A percentile compares a stretch with the other conserved stretches of the same genome.
These are phyloP conservation scores for Tympanoctomys barrerae DNA, from an alignment of 2,797 vertebrate genomes.

Conservation along the genomic window DNA sequence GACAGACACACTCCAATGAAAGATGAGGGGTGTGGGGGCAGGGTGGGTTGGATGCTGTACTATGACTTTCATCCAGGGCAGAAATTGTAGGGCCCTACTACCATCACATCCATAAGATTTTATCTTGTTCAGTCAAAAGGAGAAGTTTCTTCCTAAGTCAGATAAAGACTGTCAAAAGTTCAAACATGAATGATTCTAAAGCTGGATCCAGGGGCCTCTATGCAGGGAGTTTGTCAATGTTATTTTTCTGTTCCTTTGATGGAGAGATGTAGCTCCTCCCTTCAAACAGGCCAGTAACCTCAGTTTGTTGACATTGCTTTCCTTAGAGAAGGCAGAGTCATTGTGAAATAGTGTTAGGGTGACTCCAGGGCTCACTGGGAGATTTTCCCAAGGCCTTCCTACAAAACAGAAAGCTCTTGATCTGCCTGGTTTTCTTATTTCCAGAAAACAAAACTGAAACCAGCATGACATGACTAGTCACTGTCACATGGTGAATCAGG, in stretches of 20 bases:
- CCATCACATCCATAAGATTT: not conserved
- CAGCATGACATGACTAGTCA: no score
- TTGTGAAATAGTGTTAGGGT: not conserved
- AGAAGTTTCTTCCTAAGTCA: not conserved
- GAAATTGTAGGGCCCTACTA: not conserved
- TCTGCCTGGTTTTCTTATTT: not conserved
- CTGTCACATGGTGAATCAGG: not conserved
- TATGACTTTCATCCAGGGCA: not conserved
- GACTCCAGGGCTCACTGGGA: rapidly evolving
- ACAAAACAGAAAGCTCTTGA: not conserved
- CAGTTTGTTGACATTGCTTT: not conserved
- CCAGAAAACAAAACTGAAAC: not conserved
- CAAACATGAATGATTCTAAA: not conserved
- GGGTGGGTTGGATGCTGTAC: no score
- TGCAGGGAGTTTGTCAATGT: not conserved
- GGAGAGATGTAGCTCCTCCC: not conserved
- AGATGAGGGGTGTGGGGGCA: not conserved
- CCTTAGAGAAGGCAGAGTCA: not conserved
- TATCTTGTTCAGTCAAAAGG: not conserved
- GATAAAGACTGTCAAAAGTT: not conserved
- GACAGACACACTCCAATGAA: not conserved
- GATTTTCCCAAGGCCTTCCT: not conserved
- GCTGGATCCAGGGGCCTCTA: rapidly evolving
- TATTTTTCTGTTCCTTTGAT: not conserved
- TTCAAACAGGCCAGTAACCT: not conserved